Evolutionary conservation across 2,113 vertebrate genomes (phyloP).

Genomic region (Passerina amoena): DNA sequence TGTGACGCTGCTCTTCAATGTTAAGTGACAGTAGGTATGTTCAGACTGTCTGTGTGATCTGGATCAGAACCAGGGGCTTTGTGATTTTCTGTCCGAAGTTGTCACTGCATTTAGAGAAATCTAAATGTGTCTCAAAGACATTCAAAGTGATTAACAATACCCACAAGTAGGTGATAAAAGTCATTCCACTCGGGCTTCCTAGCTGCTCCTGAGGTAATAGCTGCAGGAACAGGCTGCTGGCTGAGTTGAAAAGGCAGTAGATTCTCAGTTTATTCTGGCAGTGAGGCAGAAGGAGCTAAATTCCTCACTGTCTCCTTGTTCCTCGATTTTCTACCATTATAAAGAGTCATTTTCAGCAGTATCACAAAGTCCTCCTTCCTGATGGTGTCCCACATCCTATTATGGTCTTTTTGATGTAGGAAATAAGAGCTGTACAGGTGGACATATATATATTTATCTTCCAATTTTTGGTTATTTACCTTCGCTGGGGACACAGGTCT

Average conservation of each 20-base stretch:
- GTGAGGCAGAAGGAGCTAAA: neutral
- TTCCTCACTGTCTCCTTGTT: neutral
- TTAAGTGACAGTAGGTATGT: neutral
- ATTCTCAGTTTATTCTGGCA: neutral
- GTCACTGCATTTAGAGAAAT: slow-evolving; percentile 13
- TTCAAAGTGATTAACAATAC: slow-evolving; percentile 18
- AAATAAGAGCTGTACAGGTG: neutral
- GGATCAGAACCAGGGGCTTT: slow-evolving; percentile 16
- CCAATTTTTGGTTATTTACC: neutral
- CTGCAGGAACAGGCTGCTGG: neutral
- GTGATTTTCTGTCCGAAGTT: neutral
- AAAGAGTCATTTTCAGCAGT: neutral
- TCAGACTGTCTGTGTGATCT: slow-evolving; percentile 12
- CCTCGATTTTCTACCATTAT: neutral
- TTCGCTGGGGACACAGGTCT: neutral
- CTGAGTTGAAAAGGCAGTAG: neutral
- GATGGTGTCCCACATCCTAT: neutral
- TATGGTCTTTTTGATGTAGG: neutral
- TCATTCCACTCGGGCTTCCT: neutral
- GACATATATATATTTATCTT: neutral
- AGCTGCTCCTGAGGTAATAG: neutral
- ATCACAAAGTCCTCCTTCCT: neutral
- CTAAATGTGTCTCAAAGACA: neutral
- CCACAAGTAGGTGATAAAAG: neutral
- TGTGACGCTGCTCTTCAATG: neutral